phyloP scores from a whole-genome alignment of 1,140 invertebrate species.

The Lanistes nyassanus region DNA sequence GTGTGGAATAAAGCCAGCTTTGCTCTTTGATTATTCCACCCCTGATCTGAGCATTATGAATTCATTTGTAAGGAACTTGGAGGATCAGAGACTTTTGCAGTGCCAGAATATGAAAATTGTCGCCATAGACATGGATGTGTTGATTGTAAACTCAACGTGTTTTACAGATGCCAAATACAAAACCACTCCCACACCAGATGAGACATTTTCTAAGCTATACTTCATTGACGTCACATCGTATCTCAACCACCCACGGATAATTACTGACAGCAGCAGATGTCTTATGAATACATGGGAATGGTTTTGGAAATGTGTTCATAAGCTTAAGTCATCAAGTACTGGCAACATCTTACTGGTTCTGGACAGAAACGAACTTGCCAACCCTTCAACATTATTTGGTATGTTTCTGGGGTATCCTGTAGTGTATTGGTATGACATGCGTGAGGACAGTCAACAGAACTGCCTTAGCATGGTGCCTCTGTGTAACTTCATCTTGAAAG shows the following conservation, averaged over 20 bases:
- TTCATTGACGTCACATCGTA: conserved; percentile 8
- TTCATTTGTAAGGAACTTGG: background rate
- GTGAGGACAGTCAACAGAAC: background rate
- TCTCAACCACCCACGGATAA: background rate
- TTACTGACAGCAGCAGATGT: background rate
- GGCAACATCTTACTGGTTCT: background rate
- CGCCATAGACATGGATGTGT: background rate
- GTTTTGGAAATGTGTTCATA: background rate
- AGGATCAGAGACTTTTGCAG: background rate
- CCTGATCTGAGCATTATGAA: background rate
- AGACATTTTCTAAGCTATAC: background rate
- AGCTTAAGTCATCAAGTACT: background rate
- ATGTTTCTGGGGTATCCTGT: conserved; percentile 20
- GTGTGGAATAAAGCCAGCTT: conserved; percentile 19
- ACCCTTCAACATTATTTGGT: conserved; percentile 20
- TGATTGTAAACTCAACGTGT: conserved; percentile 4
- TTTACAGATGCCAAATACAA: background rate
- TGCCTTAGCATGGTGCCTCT: conserved; percentile 11
- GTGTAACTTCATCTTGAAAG: conserved; percentile 13
- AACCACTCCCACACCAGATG: background rate
- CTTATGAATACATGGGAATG: background rate
- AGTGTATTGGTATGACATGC: conserved; percentile 23
- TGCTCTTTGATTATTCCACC: conserved; percentile 18
- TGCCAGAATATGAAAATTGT: conserved; percentile 2
- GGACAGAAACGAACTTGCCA: background rate